Base-by-base conservation (phyloP, 2,888 invertebrate species). In the Watsonalla binaria region DNA sequence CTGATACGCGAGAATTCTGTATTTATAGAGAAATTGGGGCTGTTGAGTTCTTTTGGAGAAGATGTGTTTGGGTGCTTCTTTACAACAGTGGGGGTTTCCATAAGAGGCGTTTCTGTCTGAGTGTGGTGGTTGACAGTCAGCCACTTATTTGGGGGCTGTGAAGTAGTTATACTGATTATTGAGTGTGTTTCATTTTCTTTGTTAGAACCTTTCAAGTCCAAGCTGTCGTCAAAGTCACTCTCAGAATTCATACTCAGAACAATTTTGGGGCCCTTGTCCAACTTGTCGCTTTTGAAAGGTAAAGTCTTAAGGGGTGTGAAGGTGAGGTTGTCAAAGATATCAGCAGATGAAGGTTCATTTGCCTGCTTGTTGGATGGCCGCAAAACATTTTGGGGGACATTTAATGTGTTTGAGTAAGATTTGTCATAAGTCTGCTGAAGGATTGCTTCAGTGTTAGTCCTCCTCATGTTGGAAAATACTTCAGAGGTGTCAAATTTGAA, bases 11-110 rank as follows among this genome's bases (percentile, higher is more conserved):
- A 90, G 58, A 86, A 82, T 45, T 90, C 90, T 1, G 90, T 90
- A 57, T 89, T 90, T 7, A 90, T 90, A 5, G 90, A 81, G 64
- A 90, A 90, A 61, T 90, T 90, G 0, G 87, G 89, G 57, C 86
- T 90, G 53, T 81, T 85, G 0, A 87, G 52, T 67, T 90, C 90
- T 64, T 84, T 90, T 6, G 90, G 90, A 0, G 90, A 90, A 6
- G 90, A 90, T 45, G 90, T 90, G 54, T 87, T 86, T 6, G 90
- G 90, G 51, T 88, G 84, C 62, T 88, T 90, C 57, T 88, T 89
- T 54, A 60, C 79, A 45, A 78, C 37, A 24, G 59, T 63, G 5
- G 84, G 80, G 6, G 82, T 81, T 58, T 84, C 84, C 4, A 61
- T 55, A 9, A 53, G 61, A 37, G 73, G 70, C 50, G 57, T 70